These are phyloP conservation scores for Myiotriccus ornatus DNA, from an alignment of 2,797 vertebrate genomes.

Conservation along the genomic window DNA sequence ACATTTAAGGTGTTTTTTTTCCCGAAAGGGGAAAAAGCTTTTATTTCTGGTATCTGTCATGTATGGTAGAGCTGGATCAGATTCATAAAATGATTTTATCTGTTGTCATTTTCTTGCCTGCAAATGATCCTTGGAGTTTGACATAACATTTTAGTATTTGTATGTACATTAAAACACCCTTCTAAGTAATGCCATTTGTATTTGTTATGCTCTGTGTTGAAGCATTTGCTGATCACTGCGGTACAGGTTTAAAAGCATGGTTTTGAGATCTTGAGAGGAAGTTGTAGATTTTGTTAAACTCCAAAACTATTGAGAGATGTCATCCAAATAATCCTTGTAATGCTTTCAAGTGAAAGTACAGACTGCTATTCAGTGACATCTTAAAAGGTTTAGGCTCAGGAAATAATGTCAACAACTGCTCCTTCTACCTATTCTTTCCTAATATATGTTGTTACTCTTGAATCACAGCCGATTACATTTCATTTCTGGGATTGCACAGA, in stretches of 20 bases:
- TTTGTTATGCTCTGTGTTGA: slow-evolving; percentile 22
- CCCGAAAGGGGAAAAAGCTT: neutral
- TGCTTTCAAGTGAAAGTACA: neutral
- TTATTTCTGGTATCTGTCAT: neutral
- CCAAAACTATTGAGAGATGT: neutral
- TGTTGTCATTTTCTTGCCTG: slow-evolving; percentile 28
- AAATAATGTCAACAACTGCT: neutral
- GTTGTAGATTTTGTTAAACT: neutral
- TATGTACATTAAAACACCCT: slow-evolving; percentile 36
- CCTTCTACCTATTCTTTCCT: neutral
- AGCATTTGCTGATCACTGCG: neutral
- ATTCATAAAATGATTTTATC: neutral
- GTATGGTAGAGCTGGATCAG: neutral
- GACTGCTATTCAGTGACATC: neutral
- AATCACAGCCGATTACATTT: slow-evolving; percentile 28
- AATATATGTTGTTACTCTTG: neutral
- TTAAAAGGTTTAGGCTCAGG: slow-evolving; percentile 12
- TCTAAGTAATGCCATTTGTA: neutral
- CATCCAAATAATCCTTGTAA: neutral
- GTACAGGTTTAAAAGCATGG: neutral
- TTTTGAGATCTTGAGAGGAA: neutral
- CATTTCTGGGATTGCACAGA: slow-evolving; percentile 7
- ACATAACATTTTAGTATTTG: slow-evolving; percentile 35
- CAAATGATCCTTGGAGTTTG: slow-evolving; percentile 23
- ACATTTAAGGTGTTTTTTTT: neutral